Percentiles rank a stretch among this genome's conserved stretches.
These are phyloP conservation scores for Eunapius fragilis DNA, from an alignment of 37 sponge, comb jelly and placozoan species.

Conservation along the genomic window DNA sequence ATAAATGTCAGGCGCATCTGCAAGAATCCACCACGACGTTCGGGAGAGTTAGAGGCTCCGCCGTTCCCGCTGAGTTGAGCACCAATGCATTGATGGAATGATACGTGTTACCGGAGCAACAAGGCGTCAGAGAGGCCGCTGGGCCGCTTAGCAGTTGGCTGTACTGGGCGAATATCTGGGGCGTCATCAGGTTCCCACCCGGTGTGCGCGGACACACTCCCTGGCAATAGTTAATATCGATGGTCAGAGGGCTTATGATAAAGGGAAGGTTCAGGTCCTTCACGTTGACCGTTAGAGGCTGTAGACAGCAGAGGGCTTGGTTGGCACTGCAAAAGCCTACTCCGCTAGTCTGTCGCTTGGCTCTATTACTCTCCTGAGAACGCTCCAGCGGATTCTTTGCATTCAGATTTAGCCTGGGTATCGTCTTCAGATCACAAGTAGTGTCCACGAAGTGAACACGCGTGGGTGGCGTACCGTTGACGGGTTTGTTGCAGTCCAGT, in stretches of 20 bases:
- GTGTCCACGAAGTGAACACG: slow-evolving; percentile 4
- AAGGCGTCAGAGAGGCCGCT: slow-evolving; percentile 40
- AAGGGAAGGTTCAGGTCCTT: slow-evolving; percentile 32
- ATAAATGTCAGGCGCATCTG: neutral
- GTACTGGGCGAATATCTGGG: slow-evolving; percentile 21
- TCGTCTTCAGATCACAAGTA: neutral
- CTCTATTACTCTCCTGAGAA: neutral
- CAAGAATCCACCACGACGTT: neutral
- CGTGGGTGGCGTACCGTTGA: neutral
- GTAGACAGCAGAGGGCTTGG: slow-evolving; percentile 56
- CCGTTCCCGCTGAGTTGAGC: neutral
- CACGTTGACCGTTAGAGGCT: slow-evolving; percentile 46
- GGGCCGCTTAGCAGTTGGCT: slow-evolving; percentile 12
- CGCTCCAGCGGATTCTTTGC: slow-evolving; percentile 16
- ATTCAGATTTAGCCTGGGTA: slow-evolving; percentile 14
- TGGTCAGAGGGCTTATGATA: slow-evolving; percentile 17
- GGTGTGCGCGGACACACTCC: slow-evolving; percentile 42
- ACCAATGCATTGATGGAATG: neutral
- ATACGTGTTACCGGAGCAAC: slow-evolving; percentile 50
- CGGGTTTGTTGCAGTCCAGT: slow-evolving; percentile 12
- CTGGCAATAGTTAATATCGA: slow-evolving; percentile 54
- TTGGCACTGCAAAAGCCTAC: slow-evolving; percentile 34
- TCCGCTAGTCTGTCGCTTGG: neutral
- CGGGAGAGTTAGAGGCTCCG: neutral
- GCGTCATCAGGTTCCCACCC: slow-evolving; percentile 15